A percentile compares a stretch with the other conserved stretches of the same genome.
Conservation (phyloP, 2,888 invertebrate species). For the Noctua fimbriata region DNA sequence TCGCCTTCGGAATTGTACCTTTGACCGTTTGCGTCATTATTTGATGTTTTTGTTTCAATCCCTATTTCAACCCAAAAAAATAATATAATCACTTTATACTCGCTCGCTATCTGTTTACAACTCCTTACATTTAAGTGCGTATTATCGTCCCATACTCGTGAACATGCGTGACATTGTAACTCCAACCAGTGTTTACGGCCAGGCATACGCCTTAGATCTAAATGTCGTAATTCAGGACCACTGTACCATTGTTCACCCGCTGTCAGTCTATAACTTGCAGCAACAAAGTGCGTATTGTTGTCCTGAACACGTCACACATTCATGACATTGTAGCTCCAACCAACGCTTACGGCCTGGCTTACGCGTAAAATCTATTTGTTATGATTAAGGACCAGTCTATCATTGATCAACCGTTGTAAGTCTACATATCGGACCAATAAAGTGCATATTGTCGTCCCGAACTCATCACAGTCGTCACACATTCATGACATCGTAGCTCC, state of each 20-base stretch:
- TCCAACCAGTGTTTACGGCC: slow-evolving; percentile 37
- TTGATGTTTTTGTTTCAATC: neutral
- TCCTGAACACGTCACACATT: slow-evolving; percentile 16
- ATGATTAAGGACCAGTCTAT: slow-evolving; percentile 41
- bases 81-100: neutral
- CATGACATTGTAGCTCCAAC: slow-evolving; percentile 40
- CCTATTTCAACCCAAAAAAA: neutral
- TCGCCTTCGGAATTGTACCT: neutral
- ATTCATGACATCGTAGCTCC: slow-evolving; percentile 36
- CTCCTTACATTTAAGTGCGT: slow-evolving; percentile 4
- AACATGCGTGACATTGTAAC: slow-evolving; percentile 33
- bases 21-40: neutral
- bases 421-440: neutral
- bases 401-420: slow-evolving; percentile 6
- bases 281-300: slow-evolving; percentile 17
- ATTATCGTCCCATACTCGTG: neutral
- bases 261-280: slow-evolving; percentile 1
- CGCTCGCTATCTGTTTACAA: slow-evolving; percentile 8
- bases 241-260: slow-evolving; percentile 13
- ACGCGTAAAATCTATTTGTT: slow-evolving; percentile 28
- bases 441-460: slow-evolving; percentile 25
- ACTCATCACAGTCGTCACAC: neutral
- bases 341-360: slow-evolving; percentile 48
- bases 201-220: slow-evolving; percentile 31
- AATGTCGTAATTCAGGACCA: slow-evolving; percentile 41